These are phyloP conservation scores for Rallus limicola DNA, from an alignment of 2,113 vertebrate species.

Conservation along the genomic window DNA sequence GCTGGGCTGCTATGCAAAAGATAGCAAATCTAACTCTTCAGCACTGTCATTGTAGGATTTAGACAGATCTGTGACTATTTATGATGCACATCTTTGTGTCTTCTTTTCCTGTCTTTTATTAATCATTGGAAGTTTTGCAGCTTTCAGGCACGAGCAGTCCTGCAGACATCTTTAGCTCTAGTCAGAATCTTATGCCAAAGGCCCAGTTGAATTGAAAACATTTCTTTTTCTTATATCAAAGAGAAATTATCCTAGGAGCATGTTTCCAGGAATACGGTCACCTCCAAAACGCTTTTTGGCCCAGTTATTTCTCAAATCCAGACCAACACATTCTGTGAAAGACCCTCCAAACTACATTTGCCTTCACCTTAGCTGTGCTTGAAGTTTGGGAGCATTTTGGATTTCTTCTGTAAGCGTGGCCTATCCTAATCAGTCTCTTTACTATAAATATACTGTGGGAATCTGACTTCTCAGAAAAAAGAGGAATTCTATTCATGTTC, in stretches of 20 bases:
- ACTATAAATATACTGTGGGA: background rate
- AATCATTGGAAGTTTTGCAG: background rate
- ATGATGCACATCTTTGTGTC: background rate
- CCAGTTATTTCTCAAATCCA: background rate
- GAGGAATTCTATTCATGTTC: accelerated
- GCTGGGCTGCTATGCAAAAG: background rate
- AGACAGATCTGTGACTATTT: background rate
- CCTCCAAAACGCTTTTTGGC: background rate
- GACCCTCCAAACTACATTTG: background rate
- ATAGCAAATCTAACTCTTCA: background rate
- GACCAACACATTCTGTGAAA: background rate
- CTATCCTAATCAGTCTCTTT: background rate
- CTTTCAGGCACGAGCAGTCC: background rate
- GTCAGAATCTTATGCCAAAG: background rate
- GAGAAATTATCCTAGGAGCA: background rate
- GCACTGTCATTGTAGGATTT: background rate
- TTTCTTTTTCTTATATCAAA: background rate
- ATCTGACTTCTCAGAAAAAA: background rate
- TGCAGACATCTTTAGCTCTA: background rate
- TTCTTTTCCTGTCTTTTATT: background rate
- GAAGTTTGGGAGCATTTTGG: background rate
- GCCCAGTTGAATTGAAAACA: background rate
- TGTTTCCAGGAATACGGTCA: background rate
- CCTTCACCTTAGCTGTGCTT: background rate
- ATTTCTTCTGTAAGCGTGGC: background rate